These are phyloP conservation scores for Alectoris magna DNA, from an alignment of 2,797 vertebrate genomes.

Conservation along the genomic window DNA sequence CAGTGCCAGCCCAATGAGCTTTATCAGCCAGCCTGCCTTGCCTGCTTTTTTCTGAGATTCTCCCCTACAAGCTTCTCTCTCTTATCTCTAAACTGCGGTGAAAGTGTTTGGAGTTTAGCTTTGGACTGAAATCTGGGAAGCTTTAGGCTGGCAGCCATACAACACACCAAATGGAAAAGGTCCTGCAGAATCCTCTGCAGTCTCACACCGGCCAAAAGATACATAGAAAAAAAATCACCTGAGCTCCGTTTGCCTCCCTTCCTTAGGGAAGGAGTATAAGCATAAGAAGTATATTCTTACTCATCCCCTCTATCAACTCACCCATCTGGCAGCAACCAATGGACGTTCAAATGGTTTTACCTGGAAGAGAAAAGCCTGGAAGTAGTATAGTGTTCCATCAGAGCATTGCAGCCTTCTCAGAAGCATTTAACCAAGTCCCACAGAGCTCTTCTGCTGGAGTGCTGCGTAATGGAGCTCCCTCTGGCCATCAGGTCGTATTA, in stretches of 20 bases:
- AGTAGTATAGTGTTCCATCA: background rate
- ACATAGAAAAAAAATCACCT: background rate
- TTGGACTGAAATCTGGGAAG: background rate
- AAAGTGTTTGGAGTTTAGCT: slow-evolving; percentile 13
- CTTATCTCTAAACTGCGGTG: slow-evolving; percentile 17
- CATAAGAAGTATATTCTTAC: too few relatives aligned
- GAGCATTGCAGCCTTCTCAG: background rate
- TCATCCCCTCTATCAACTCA: background rate
- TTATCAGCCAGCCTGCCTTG: background rate
- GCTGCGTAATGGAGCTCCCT: slow-evolving; percentile 24
- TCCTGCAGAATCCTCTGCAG: background rate
- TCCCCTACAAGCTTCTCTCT: background rate
- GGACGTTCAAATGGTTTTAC: background rate
- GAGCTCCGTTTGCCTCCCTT: background rate
- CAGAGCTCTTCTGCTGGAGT: background rate
- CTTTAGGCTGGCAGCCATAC: slow-evolving; percentile 11
- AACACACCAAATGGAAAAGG: background rate
- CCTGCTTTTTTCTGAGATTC: slow-evolving; percentile 17
- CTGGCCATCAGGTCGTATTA: slow-evolving; percentile 57
- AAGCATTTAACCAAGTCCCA: slow-evolving; percentile 12
- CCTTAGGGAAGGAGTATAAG: background rate
- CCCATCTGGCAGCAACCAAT: background rate
- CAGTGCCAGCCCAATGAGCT: background rate
- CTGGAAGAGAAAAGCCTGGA: background rate
- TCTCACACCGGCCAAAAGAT: background rate